These are phyloP conservation scores for Limnephilus marmoratus DNA, from an alignment of 2,888 invertebrate genomes.

Conservation along the genomic window DNA sequence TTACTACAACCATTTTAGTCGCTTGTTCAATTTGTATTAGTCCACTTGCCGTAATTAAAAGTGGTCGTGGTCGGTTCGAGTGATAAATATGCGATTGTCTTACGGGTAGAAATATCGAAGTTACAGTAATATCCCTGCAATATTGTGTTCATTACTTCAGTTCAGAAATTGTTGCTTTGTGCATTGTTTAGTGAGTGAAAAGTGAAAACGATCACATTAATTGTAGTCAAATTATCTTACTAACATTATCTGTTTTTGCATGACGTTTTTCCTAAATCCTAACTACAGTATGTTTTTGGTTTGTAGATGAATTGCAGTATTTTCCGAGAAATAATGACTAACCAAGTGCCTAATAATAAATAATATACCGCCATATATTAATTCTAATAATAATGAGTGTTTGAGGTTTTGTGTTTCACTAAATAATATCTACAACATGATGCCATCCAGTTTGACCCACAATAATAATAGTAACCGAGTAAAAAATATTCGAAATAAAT, in stretches of 20 bases:
- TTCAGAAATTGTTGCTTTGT: background rate
- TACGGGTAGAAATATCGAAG: background rate
- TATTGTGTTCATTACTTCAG: background rate
- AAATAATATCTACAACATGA: slow-evolving; percentile 44
- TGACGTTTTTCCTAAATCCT: background rate
- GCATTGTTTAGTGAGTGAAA: background rate
- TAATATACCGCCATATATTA: background rate
- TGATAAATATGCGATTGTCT: too few species aligned
- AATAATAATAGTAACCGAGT: slow-evolving; percentile 75
- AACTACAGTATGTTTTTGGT: background rate
- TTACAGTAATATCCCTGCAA: background rate
- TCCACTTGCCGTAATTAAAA: background rate
- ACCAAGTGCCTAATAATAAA: slow-evolving; percentile 5
- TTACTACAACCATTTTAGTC: background rate
- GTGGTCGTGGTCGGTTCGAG: background rate
- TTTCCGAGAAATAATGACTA: background rate
- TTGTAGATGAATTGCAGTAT: background rate
- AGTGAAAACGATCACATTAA: background rate
- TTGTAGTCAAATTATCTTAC: background rate
- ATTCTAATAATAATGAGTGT: background rate
- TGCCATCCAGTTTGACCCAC: slow-evolving; percentile 37
- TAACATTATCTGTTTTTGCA: background rate
- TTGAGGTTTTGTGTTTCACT: slow-evolving; percentile 9
- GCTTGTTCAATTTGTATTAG: background rate
- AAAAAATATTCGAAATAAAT: slow-evolving; percentile 81